These are phyloP conservation scores for Tenthredo amoena DNA, from an alignment of 2,888 invertebrate species.

Conservation along the genomic window DNA sequence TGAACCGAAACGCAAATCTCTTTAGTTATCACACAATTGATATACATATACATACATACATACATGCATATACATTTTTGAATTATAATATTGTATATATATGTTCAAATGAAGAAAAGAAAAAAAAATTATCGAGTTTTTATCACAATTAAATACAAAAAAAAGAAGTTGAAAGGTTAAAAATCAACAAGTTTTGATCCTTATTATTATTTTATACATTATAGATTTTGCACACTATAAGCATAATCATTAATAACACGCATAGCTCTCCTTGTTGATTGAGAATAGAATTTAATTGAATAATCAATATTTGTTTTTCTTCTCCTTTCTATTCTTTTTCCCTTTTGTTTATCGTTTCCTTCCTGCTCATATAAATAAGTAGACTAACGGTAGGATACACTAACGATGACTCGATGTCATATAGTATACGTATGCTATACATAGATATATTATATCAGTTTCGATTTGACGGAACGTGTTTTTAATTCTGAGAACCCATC, in stretches of 20 bases:
- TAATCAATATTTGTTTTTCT: neutral
- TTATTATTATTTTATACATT: neutral
- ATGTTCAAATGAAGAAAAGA: neutral
- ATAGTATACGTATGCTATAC: constrained; percentile 13
- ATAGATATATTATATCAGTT: neutral
- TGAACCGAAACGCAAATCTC: constrained; percentile 21
- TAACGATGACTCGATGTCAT: constrained; percentile 14
- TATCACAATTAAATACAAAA: neutral
- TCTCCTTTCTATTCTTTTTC: neutral
- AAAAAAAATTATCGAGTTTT: neutral
- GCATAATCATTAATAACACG: neutral
- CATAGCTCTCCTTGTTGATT: neutral
- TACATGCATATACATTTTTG: neutral
- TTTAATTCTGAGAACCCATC: neutral
- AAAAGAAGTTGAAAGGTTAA: neutral
- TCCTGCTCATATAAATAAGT: neutral
- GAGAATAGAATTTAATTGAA: neutral
- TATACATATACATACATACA: neutral
- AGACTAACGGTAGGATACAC: constrained; percentile 7
- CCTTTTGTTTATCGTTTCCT: neutral
- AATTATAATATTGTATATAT: neutral
- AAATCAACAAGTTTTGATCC: neutral
- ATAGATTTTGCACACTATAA: neutral
- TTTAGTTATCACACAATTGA: constrained; percentile 35
- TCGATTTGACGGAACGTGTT: neutral